Conservation (phyloP, 2,888 invertebrate genomes). For the Zygogramma bicolorata region DNA sequence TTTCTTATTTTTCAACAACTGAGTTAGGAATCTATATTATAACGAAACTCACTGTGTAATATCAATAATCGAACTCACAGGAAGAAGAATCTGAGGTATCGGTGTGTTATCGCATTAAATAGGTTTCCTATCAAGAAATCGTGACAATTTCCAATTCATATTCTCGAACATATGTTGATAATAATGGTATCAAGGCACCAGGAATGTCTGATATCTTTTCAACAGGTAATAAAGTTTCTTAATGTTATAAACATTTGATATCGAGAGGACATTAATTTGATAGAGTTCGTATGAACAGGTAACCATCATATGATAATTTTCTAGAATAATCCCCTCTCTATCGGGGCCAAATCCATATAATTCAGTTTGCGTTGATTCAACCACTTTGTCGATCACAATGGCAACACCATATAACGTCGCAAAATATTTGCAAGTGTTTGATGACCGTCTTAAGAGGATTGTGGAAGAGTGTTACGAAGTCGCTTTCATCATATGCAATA, state of each 20-base stretch:
- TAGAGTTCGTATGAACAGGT: neutral
- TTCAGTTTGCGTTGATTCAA: neutral
- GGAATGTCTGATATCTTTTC: neutral
- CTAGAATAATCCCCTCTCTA: neutral
- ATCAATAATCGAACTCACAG: too few relatives aligned
- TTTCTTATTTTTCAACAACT: too few relatives aligned
- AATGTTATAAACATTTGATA: neutral
- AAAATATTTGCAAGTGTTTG: conserved; percentile 17
- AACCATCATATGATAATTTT: neutral
- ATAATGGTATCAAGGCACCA: neutral
- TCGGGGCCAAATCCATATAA: neutral
- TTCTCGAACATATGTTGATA: neutral
- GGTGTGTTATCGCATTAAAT: neutral
- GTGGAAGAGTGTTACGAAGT: conserved; percentile 51
- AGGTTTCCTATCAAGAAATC: neutral
- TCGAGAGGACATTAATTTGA: neutral
- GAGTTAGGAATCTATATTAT: too few relatives aligned
- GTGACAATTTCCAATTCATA: neutral
- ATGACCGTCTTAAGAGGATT: conserved; percentile 38
- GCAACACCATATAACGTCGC: neutral
- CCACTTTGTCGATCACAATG: conserved; percentile 5
- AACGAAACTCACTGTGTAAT: too few relatives aligned
- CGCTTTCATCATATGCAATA: conserved; percentile 48
- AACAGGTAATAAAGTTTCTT: neutral
- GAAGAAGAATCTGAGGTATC: neutral